Conservation (phyloP, 1,140 invertebrate species). For the Argopecten irradians region DNA sequence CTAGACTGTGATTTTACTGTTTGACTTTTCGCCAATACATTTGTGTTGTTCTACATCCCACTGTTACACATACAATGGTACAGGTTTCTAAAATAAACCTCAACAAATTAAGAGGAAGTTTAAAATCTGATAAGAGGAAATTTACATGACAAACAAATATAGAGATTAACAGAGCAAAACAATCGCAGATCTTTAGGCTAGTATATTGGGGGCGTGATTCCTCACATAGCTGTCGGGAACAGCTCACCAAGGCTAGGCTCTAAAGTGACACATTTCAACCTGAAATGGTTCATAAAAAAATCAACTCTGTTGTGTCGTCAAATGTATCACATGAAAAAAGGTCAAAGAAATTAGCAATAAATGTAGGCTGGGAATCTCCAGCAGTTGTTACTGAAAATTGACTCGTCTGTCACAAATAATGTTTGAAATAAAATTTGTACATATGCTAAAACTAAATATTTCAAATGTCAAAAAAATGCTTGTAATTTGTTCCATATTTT, state of each 20-base stretch:
- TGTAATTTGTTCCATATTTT: background rate
- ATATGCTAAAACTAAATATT: background rate
- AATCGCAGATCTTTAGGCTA: background rate
- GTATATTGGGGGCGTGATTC: background rate
- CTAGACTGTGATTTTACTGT: background rate
- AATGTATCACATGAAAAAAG: background rate
- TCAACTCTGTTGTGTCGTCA: background rate
- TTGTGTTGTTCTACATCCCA: background rate
- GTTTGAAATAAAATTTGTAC: background rate
- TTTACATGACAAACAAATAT: constrained; percentile 23
- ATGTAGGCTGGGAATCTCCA: background rate
- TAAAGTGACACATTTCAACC: background rate
- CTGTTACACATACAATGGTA: background rate
- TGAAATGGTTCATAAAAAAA: background rate
- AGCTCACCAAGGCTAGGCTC: background rate
- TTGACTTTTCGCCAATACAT: background rate
- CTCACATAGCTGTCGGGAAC: background rate
- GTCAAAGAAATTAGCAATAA: background rate
- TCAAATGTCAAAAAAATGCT: background rate
- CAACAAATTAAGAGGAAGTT: constrained; percentile 18
- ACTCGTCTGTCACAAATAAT: background rate
- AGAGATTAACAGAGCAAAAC: constrained; percentile 5
- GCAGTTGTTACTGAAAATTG: too few species aligned
- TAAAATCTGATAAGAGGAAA: constrained; percentile 18
- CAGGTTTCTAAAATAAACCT: background rate